Evolutionary conservation across 2,113 vertebrate species (phyloP), one percentile per base, ranked within the genome.

Genomic region (Greenwoodochromis staneri): DNA sequence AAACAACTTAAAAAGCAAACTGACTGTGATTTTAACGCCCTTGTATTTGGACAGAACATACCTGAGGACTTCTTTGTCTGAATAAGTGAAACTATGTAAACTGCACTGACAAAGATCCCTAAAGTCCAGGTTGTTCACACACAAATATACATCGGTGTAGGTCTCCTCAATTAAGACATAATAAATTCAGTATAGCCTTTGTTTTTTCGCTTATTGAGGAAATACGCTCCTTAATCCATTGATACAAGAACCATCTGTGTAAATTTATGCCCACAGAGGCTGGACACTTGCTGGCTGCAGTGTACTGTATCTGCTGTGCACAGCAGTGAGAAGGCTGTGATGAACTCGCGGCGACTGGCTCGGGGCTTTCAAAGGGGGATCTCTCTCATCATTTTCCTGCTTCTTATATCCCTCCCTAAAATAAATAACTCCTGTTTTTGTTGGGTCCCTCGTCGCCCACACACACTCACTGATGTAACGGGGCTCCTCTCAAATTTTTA

Each of bases 191-290:
- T 84, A 85, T 93, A 91, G 84, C 84, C 90, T 91, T 93, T 95
- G 91, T 93, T 92, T 92, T 90, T 89, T 85, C 86, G 82, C 90
- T 95, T 93, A 94, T 94, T 96, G 91, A 92, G 93, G 93, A 96
- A 96, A 95, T 95, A 94, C 92, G 90, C 93, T 94, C 80, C 89
- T 87, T 96, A 96, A 97, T 95, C 96, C 94, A 51, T 21, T 45
- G 59, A 91, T 95, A 97, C 93, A 92, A 96, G 94, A 96, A 96
- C 94, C 96, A 96, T 96, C 96, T 97, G 97, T 96, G 94, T 95
- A 95, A 96, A 96, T 94, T 21, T 63, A 86, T 94, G 91, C 90
- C 93, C 88, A 85, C 85, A 91, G 93, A 95, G 93, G 93, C 94
- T 80, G 89, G 83, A 92, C 86, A 91, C 84, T 92, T 85, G 69